phyloP scores from a whole-genome alignment of 2,888 invertebrate genomes.

The Tenthredo scrophulariae region DNA sequence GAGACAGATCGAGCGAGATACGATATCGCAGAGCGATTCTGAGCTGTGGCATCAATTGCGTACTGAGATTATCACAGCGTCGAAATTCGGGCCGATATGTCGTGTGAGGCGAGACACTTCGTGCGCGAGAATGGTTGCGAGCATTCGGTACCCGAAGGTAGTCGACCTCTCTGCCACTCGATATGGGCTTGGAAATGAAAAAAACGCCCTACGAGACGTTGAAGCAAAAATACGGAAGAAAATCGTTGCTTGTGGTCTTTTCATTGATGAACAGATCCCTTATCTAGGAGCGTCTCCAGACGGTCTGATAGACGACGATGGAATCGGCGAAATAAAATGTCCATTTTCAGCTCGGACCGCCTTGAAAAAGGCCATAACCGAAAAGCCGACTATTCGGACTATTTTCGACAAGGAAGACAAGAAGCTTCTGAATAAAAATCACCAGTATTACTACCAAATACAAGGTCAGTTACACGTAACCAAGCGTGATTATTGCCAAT shows the following conservation, averaged over 20 bases:
- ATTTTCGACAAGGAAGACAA: constrained; percentile 42
- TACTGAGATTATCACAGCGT: too few relatives aligned
- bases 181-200: not conserved
- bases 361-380: constrained; percentile 37
- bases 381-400: not conserved
- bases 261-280: not conserved
- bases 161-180: constrained; percentile 8
- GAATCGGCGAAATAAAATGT: constrained; percentile 41
- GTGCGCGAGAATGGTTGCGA: constrained; percentile 53
- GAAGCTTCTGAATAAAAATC: constrained; percentile 48
- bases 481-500: constrained; percentile 50
- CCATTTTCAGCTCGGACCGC: not conserved
- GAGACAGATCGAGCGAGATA: too few relatives aligned
- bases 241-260: too few relatives aligned
- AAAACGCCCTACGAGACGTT: not conserved
- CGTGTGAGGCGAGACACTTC: constrained; percentile 38
- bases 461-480: constrained; percentile 57
- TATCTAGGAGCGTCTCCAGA: constrained; percentile 18
- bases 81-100: too few relatives aligned
- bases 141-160: constrained; percentile 55
- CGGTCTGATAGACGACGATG: not conserved
- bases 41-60: too few relatives aligned
- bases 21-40: too few relatives aligned
- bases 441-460: constrained; percentile 54
- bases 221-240: not conserved